Base-by-base conservation (phyloP, 2,888 invertebrate genomes). In the Liodrosophila aerea region DNA sequence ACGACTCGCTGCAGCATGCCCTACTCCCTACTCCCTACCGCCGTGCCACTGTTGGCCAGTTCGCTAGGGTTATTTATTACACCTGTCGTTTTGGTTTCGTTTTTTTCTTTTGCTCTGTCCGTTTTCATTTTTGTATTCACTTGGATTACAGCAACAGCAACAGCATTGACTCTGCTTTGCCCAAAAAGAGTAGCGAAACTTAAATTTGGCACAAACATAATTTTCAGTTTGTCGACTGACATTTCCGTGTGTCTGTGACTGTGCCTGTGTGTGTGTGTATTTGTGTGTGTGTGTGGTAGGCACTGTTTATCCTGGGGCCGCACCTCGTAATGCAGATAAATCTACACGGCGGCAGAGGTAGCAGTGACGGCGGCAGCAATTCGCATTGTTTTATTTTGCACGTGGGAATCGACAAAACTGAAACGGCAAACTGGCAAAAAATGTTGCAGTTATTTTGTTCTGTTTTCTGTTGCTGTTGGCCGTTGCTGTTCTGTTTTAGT, bases 191-290 rank as follows among this genome's bases (percentile, higher is more conserved):
- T 33, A 73, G 54, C 71, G 29, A 41, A 71, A 69, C 81, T 80
- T 60, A 73, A 83, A 80, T 84, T 78, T 72, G 85, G 78, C 78
- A 84, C 80, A 84, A 84, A 82, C 80, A 80, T 84, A 77, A 80
- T 84, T 84, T 77, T 75, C 78, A 80, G 82, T 82, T 81, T 82
- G 70, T 73, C 78, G 84, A 78, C 84, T 81, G 77, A 82, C 76
- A 72, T 82, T 78, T 82, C 75, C 75, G 69, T 67, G 40, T 37
- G 5, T 22, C 22, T 22, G 22, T 22, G 5, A 4, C 22, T 22
- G 22, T 22, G 2, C 7, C 13, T 46, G 15, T 36, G 36, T 39
- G 29, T 40, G 31, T 56, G 56, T 51, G 39, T 43, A 36, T 41
- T 47, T 30, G 41, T 45, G 31, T 36, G 13, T 13, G 52, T 57